Evolutionary conservation across 2,888 invertebrate species (phyloP).

Genomic region (Anthrax anthrax): DNA sequence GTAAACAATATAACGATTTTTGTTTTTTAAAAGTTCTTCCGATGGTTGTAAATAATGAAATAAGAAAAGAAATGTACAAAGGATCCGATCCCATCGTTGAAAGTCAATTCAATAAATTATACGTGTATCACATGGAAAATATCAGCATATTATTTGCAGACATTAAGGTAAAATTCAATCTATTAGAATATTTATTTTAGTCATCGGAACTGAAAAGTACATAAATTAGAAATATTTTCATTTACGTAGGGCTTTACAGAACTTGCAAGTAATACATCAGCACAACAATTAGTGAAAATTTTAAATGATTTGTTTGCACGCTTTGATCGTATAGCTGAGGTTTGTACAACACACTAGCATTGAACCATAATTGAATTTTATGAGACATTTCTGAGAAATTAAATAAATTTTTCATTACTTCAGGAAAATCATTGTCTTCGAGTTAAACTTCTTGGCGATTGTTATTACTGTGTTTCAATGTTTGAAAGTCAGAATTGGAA

Average conservation of each 20-base stretch:
- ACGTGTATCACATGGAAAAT: constrained; percentile 90
- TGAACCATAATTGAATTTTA: too few relatives aligned
- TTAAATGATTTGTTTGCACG: constrained; percentile 83
- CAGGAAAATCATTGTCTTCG: constrained; percentile 80
- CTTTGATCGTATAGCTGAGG: constrained; percentile 76
- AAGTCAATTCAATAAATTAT: constrained; percentile 86
- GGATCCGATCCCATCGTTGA: constrained; percentile 31
- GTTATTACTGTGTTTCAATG: constrained; percentile 76
- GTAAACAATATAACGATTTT: too few relatives aligned
- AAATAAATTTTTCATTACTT: too few relatives aligned
- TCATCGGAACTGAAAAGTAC: too few relatives aligned
- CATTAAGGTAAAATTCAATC: constrained; percentile 84
- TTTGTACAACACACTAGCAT: too few relatives aligned
- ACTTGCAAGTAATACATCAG: constrained; percentile 75
- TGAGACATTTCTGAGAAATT: too few relatives aligned
- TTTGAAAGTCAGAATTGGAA: constrained; percentile 35
- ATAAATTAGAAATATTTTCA: constrained; percentile 8
- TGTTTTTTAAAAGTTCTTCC: constrained; percentile 54
- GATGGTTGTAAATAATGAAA: constrained; percentile 84
- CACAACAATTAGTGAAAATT: constrained; percentile 75
- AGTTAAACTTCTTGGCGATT: constrained; percentile 80
- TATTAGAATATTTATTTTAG: too few relatives aligned
- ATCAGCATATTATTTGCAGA: constrained; percentile 93
- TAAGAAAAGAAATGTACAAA: constrained; percentile 62
- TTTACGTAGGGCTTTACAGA: constrained; percentile 42